phyloP scores from a whole-genome alignment of 2,888 invertebrate species.

The Rhodophaea formosa region DNA sequence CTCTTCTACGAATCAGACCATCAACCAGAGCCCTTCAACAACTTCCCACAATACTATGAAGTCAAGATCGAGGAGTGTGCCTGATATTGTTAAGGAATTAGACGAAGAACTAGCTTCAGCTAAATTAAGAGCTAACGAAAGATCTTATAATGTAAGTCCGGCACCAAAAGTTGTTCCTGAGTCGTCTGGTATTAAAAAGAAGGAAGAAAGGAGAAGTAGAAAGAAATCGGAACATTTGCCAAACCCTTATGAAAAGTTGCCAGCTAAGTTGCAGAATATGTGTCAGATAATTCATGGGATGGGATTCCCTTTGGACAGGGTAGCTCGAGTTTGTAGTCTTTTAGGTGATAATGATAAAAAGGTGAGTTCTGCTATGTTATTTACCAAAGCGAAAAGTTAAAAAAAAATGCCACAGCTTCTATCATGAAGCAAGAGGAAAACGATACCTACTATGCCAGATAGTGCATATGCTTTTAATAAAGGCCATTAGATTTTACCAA shows the following conservation, averaged over 20 bases:
- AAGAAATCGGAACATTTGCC: constrained; percentile 57
- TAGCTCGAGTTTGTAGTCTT: constrained; percentile 88
- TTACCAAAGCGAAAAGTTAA: too few relatives aligned
- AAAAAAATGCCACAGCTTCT: too few relatives aligned
- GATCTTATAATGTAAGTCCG: constrained; percentile 78
- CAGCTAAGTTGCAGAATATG: constrained; percentile 82
- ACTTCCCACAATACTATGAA: constrained; percentile 52
- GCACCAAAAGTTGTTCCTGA: constrained; percentile 53
- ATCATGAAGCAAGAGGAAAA: too few relatives aligned
- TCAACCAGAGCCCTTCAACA: constrained; percentile 31
- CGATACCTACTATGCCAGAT: too few relatives aligned
- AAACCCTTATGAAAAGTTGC: constrained; percentile 65
- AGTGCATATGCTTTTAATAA: too few relatives aligned
- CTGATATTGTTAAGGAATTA: constrained; percentile 88
- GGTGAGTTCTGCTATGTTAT: constrained; percentile 68
- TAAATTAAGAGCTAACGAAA: constrained; percentile 71
- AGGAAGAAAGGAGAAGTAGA: constrained; percentile 46
- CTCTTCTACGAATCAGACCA: constrained; percentile 31
- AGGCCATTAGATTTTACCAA: too few relatives aligned
- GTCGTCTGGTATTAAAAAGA: constrained; percentile 45
- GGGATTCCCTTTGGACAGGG: constrained; percentile 93
- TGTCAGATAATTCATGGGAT: constrained; percentile 89
- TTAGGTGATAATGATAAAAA: constrained; percentile 92
- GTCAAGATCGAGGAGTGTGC: constrained; percentile 84
- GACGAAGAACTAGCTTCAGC: constrained; percentile 83